These are phyloP conservation scores for Chaetops frenatus DNA, from an alignment of 2,113 vertebrate species.

Conservation along the genomic window DNA sequence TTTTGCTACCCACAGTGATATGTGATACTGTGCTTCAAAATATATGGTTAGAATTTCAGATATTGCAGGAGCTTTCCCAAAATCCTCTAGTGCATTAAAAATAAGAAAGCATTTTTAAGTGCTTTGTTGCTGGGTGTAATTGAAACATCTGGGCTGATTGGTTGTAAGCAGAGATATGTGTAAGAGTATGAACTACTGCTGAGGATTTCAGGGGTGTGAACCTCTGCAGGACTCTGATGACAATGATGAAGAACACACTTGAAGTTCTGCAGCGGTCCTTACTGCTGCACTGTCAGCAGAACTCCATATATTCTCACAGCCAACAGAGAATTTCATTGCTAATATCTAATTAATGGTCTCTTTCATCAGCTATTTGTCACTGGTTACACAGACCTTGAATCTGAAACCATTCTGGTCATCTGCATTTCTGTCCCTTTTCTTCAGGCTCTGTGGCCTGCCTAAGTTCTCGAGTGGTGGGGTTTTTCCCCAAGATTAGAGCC, in stretches of 20 bases:
- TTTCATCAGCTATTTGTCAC: neutral
- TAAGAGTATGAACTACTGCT: neutral
- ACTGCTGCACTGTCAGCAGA: neutral
- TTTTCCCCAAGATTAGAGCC: neutral
- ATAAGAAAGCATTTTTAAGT: neutral
- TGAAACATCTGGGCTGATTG: neutral
- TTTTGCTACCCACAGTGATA: neutral
- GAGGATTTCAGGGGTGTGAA: neutral
- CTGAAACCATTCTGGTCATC: neutral
- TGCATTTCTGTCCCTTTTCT: neutral
- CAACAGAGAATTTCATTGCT: neutral
- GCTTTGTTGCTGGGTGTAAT: neutral
- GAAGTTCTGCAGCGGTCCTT: neutral
- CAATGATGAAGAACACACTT: neutral
- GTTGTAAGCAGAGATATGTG: neutral
- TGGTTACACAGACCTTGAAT: neutral
- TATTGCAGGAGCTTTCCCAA: neutral
- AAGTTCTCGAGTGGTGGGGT: rapidly evolving
- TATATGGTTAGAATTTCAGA: neutral
- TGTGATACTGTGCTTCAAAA: neutral
- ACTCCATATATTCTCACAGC: neutral
- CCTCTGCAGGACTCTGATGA: neutral
- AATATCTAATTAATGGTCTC: neutral
- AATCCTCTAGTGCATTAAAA: neutral
- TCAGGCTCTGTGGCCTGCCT: neutral